phyloP scores from a whole-genome alignment of 2,888 invertebrate species.

The Lasioglossum marginatum region DNA sequence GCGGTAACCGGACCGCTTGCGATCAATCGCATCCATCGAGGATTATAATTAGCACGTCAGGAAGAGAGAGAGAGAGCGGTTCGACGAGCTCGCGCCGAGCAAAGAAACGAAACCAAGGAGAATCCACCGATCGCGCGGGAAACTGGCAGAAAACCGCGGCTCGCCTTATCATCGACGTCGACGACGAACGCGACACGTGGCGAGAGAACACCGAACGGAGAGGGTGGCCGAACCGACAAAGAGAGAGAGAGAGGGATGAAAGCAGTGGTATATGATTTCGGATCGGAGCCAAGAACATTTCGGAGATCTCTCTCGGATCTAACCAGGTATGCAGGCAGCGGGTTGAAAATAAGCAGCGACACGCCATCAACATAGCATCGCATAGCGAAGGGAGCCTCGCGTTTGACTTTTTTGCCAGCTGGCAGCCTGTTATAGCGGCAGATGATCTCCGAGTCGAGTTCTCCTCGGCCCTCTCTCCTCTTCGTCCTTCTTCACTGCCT shows the following conservation, averaged over 20 bases:
- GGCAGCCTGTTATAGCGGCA: slow-evolving; percentile 83
- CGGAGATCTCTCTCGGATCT: slow-evolving; percentile 79
- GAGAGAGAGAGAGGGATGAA: slow-evolving; percentile 50
- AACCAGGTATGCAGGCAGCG: slow-evolving; percentile 83
- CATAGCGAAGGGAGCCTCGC: slow-evolving; percentile 79
- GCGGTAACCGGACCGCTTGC: slow-evolving; percentile 23
- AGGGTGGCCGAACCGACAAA: background rate
- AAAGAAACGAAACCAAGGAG: slow-evolving; percentile 27
- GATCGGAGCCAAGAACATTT: slow-evolving; percentile 81
- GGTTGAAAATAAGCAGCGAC: slow-evolving; percentile 83
- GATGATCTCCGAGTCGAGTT: slow-evolving; percentile 81
- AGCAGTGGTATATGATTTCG: slow-evolving; percentile 79
- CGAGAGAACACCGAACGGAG: slow-evolving; percentile 1
- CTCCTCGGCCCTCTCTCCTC: slow-evolving; percentile 63
- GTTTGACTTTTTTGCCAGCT: slow-evolving; percentile 84
- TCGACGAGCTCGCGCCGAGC: background rate
- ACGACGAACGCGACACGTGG: slow-evolving; percentile 50
- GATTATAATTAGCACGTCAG: slow-evolving; percentile 47
- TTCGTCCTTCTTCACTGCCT: slow-evolving; percentile 67
- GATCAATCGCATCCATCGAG: slow-evolving; percentile 44
- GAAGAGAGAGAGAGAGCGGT: slow-evolving; percentile 7
- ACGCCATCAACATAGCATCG: slow-evolving; percentile 83
- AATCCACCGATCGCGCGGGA: slow-evolving; percentile 31
- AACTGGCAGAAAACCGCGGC: slow-evolving; percentile 45
- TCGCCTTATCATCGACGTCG: slow-evolving; percentile 45